A percentile compares a stretch with the other conserved stretches of the same genome.
These are phyloP conservation scores for Drosophila quinaria DNA, from an alignment of 2,888 invertebrate species.

Conservation along the genomic window DNA sequence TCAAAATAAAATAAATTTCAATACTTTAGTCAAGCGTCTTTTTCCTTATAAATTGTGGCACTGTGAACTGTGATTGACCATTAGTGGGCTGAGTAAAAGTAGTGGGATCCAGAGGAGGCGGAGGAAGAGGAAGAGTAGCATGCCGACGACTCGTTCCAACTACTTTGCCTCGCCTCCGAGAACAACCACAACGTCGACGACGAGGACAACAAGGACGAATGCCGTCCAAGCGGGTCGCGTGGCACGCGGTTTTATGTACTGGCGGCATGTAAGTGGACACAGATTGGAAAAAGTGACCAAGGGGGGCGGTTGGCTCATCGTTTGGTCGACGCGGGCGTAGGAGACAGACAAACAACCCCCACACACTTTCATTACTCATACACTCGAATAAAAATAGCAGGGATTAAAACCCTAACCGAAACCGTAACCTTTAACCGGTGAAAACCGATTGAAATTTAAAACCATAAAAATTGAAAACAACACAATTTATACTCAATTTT, in stretches of 20 bases:
- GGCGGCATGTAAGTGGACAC: slow-evolving; percentile 76
- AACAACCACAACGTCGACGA: background rate
- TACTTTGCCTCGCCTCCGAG: slow-evolving; percentile 45
- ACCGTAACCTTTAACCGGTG: too few relatives aligned
- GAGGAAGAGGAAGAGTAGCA: slow-evolving; percentile 27
- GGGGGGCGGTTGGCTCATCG: slow-evolving; percentile 26
- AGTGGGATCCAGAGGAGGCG: background rate
- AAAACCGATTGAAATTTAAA: too few relatives aligned
- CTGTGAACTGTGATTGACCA: slow-evolving; percentile 30
- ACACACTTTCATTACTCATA: slow-evolving; percentile 53
- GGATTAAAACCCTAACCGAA: too few relatives aligned
- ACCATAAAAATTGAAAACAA: too few relatives aligned
- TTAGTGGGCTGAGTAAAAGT: background rate
- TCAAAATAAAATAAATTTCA: slow-evolving; percentile 41
- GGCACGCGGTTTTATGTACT: slow-evolving; percentile 75
- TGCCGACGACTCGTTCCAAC: slow-evolving; percentile 48
- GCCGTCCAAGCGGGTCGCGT: slow-evolving; percentile 71
- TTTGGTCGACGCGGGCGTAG: slow-evolving; percentile 20
- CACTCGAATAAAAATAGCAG: background rate
- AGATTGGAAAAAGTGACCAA: slow-evolving; percentile 41
- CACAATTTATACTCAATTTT: too few relatives aligned
- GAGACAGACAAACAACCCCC: slow-evolving; percentile 41
- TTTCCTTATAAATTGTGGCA: background rate
- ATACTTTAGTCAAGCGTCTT: slow-evolving; percentile 25
- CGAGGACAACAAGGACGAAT: slow-evolving; percentile 19